Percentiles rank a stretch among this genome's conserved stretches.
Conservation (phyloP, 2,888 invertebrate species). For the Drosophila siamana region DNA sequence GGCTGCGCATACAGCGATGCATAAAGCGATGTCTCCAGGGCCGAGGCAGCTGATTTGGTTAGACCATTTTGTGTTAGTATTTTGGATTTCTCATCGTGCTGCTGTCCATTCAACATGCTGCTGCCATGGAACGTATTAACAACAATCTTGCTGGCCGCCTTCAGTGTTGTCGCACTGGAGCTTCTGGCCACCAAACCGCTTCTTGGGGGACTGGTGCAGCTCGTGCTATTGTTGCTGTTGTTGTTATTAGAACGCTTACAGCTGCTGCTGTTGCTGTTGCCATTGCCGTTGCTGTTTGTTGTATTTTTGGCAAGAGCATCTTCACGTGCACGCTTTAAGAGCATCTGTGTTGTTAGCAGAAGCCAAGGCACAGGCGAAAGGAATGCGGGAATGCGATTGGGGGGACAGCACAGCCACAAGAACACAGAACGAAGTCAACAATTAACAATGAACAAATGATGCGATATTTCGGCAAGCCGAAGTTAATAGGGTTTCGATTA, state of each 20-base stretch:
- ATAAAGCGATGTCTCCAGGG: slow-evolving; percentile 81
- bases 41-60: slow-evolving; percentile 78
- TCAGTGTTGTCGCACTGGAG: slow-evolving; percentile 60
- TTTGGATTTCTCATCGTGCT: slow-evolving; percentile 78
- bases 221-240: background rate
- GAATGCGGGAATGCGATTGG: slow-evolving; percentile 16
- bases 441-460: background rate
- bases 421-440: slow-evolving; percentile 10
- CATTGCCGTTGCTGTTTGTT: slow-evolving; percentile 34
- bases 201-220: slow-evolving; percentile 34
- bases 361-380: slow-evolving; percentile 47
- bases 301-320: slow-evolving; percentile 68
- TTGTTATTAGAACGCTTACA: slow-evolving; percentile 52
- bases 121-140: slow-evolving; percentile 85
- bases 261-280: slow-evolving; percentile 38
- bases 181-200: slow-evolving; percentile 30
- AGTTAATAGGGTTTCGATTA: background rate
- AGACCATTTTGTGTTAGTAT: slow-evolving; percentile 82
- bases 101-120: slow-evolving; percentile 81
- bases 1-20: slow-evolving; percentile 79
- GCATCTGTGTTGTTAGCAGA: slow-evolving; percentile 77
- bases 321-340: slow-evolving; percentile 84
- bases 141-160: slow-evolving; percentile 80
- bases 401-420: slow-evolving; percentile 23
- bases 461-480: slow-evolving; percentile 1